Base-by-base conservation (phyloP, 2,888 invertebrate genomes). In the Thereva unica region DNA sequence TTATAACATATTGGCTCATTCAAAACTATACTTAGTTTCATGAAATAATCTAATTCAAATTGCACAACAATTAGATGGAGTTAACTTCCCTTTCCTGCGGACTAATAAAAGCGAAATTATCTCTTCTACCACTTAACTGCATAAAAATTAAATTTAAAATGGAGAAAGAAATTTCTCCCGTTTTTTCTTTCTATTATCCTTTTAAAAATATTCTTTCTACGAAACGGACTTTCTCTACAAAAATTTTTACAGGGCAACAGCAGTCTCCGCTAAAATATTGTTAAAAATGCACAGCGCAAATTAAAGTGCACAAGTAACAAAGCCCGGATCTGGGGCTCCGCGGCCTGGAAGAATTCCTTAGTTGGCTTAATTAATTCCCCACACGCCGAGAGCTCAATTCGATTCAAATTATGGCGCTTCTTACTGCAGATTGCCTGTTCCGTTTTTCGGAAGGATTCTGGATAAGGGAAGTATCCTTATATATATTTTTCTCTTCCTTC, bases 281-380 rank as follows among this genome's bases (percentile, higher is more conserved):
- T 12, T 50, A 50, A 40, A 50, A 61, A 50, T 61, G 41, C 41
- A 23, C 49, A 61, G 49, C 47, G 34, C 47, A 6, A 59, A 59
- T 59, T 59, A 59, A 59, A 42, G 34, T 49, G 35, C 49, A 34
- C 23, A 9, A 44, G 45, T 61, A 34, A 9, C 49, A 40, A 50
- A 41, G 23, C 12, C 40, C 23, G 40, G 40, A n/a, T 38, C 5
- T 38, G 35, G 35, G 23, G 53, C 23, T 53, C 38, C 55, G 40
- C 23, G 23, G 23, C 23, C 23, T 23, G 23, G 23, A 23, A 61
- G 35, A 50, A 34, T 61, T 61, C 49, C 41, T 23, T n/a, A 34
- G 40, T 12, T 49, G 49, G 61, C 50, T 41, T 61, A 61, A 61
- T 61, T 61, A 61, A 61, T 61, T 61, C 61, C 61, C 61, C 35